Base-by-base conservation (phyloP, 2,888 invertebrate genomes). In the Eupithecia tripunctaria region DNA sequence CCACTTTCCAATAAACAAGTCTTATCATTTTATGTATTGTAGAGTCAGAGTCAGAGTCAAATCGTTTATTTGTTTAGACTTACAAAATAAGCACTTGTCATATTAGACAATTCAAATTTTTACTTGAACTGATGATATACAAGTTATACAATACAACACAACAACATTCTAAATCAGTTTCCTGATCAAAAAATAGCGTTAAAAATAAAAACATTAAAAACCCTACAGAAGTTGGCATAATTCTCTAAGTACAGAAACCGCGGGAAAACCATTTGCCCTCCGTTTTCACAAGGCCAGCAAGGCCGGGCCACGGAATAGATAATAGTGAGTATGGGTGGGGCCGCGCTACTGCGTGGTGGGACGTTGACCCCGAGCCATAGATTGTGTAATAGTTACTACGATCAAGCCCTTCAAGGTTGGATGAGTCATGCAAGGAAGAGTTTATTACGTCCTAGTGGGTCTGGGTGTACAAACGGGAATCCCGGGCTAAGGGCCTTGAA, bases 381-480 rank as follows among this genome's bases (percentile, higher is more conserved):
- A 12, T 56, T 56, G 56, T 56, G 56, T 56, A 25, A 56, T 56
- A 56, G 56, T 56, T 25, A 25, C 56, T 56, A 56, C 25, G 5
- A 25, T 21, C 12, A 56, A 25, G 25, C 56, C 25, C 56, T 56
- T 56, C 56, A 25, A 25, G 25, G 56, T 56, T 25, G 14, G n/a
- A 56, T 56, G 56, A 56, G 56, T 56, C 56, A 56, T 56, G 56
- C 25, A 56, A 56, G 25, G 25, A 56, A 51, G 51, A 51, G 51
- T 21, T 10, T 2, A 1, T 1, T 41, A 36, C n/a, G n/a, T n/a
- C n/a, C n/a, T n/a, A n/a, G n/a, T n/a, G n/a, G n/a, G n/a, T n/a
- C n/a, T n/a, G 29, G 5, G 29, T 4, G 5, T 29, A 29, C 1
- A 32, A 47, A n/a, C 7, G 47, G 47, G 47, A 47, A 47, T 47